These are phyloP conservation scores for Ammodytes dubius DNA, from an alignment of 2,113 vertebrate species.

Conservation along the genomic window DNA sequence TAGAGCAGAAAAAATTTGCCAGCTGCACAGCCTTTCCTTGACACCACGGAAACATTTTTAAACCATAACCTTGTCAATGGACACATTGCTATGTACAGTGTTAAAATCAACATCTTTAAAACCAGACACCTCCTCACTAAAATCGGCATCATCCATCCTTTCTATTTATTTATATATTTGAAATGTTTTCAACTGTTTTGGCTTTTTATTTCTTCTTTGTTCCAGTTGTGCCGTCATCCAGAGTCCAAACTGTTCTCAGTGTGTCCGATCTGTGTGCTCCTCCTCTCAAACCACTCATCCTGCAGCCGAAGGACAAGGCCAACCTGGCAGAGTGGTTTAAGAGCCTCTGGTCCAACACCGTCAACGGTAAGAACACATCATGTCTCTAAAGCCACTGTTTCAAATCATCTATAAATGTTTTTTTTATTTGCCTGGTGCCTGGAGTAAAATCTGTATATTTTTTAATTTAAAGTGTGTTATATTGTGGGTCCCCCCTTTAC, in stretches of 20 bases:
- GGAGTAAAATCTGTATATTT: not conserved
- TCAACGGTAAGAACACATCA: constrained; percentile 51
- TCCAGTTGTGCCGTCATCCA: constrained; percentile 60
- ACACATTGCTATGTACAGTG: too few species aligned
- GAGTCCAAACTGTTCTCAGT: constrained; percentile 29
- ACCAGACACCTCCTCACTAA: too few species aligned
- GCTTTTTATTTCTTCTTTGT: constrained; percentile 2
- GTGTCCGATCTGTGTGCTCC: constrained; percentile 72
- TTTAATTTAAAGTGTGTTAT: not conserved
- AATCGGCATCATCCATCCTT: too few species aligned
- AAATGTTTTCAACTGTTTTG: too few species aligned
- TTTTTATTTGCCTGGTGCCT: not conserved
- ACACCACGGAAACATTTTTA: too few species aligned
- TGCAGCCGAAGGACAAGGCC: constrained; percentile 75
- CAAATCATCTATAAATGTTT: not conserved
- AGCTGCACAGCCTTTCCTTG: too few species aligned
- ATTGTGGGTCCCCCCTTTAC: not conserved
- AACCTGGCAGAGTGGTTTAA: constrained; percentile 77
- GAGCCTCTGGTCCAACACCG: constrained; percentile 70
- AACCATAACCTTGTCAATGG: too few species aligned
- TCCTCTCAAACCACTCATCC: constrained; percentile 72
- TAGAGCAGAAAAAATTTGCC: too few species aligned
- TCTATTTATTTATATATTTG: too few species aligned
- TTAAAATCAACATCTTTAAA: too few species aligned
- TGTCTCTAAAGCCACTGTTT: not conserved